Evolutionary conservation across 2,797 vertebrate genomes (phyloP), one percentile per base, ranked within the genome.

Genomic region (Notolabrus celidotus): DNA sequence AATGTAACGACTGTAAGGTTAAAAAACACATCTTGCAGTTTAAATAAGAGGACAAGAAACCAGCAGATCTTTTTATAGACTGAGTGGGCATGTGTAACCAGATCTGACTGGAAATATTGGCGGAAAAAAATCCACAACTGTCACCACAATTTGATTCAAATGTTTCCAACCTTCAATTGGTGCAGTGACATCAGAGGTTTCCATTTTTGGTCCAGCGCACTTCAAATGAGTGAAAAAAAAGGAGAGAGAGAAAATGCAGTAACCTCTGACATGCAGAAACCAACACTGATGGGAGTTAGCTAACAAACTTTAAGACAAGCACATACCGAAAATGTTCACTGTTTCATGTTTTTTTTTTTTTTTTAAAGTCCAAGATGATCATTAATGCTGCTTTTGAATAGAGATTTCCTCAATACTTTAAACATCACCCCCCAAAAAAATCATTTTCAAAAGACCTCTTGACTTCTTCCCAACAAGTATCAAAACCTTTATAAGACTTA

Each of bases 391-490:
- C 15, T 5, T 43, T 3, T 45, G 3, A 47, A 36, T 58, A 60
- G 23, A 64, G 23, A 23, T 20, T 54, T 56, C 15, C 17, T 15
- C 20, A 10, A 36, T 20, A 3, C 39, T 50, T 53, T 50, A 34
- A 61, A 63, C 33, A 71, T 25, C 39, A 31, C n/a, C n/a, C 36
- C 3, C 29, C 25, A 27, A 27, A 33, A 8, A 33, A 3, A 8
- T 2, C 10, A 8, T 2, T 36, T 14, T 4, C 2, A 36, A 11
- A 36, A 14, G 11, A 12, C n/a, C 22, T 46, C 5, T 0, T 38
- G 27, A 19, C 12, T 49, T 64, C 0, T 43, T 42, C 46, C 34
- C 39, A 64, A 53, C 46, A 77, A 88, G 84, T 27, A 57, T 17
- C 9, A 71, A 61, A 58, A 43, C 59, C 52, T 67, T 51, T 9